Percentiles rank a stretch among this genome's conserved stretches.
Conservation (phyloP, 2,113 vertebrate genomes). For the Xiphias gladius region DNA sequence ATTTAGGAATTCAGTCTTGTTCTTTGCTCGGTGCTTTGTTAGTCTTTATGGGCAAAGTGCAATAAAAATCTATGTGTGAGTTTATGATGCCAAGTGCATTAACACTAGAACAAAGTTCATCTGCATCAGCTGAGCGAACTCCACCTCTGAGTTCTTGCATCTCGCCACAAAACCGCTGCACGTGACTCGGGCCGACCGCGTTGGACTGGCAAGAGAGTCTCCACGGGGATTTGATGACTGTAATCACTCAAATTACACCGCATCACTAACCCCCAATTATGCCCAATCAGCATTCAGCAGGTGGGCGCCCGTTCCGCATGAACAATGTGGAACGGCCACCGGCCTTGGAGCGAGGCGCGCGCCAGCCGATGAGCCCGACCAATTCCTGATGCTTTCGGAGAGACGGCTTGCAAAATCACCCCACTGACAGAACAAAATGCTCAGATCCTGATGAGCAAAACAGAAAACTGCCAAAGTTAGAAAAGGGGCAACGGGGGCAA, state of each 20-base stretch:
- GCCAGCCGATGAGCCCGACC: not conserved
- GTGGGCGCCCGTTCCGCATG: conserved; percentile 10
- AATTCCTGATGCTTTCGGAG: not conserved
- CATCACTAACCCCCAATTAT: conserved; percentile 56
- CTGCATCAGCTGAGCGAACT: not conserved
- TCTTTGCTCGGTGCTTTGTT: not conserved
- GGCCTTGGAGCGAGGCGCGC: not conserved
- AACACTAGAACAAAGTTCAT: not conserved
- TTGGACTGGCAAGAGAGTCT: not conserved
- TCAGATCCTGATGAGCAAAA: not conserved
- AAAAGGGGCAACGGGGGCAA: too few relatives aligned
- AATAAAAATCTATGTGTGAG: not conserved
- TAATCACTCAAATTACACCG: conserved; percentile 58
- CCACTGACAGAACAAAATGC: not conserved
- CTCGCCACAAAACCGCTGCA: not conserved
- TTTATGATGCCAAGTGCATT: not conserved
- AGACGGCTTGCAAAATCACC: not conserved
- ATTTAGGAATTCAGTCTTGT: not conserved
- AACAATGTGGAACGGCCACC: conserved; percentile 5
- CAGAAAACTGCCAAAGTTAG: not conserved
- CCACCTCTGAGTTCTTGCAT: not conserved
- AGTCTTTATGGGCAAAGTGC: not conserved
- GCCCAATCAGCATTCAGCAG: conserved; percentile 54
- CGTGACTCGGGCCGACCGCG: not conserved
- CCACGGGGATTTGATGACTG: conserved; percentile 33